These are phyloP conservation scores for Anisognathus igniventris DNA, from an alignment of 2,797 vertebrate genomes.

Conservation along the genomic window DNA sequence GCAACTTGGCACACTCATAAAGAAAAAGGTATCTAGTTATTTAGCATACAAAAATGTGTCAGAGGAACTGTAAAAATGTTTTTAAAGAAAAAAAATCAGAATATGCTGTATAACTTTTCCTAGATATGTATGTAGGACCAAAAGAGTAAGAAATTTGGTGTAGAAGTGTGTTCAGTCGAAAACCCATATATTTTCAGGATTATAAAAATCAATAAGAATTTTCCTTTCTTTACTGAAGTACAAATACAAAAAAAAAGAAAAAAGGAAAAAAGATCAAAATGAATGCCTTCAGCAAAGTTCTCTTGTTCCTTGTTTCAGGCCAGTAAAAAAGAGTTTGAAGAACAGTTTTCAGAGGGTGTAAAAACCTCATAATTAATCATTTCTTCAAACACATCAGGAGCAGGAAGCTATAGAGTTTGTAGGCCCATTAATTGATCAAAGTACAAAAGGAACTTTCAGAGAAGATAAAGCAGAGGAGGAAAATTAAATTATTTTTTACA, in stretches of 20 bases:
- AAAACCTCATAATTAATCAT: slow-evolving; percentile 36
- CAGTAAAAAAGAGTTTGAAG: slow-evolving; percentile 6
- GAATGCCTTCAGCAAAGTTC: background rate
- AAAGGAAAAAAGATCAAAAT: background rate
- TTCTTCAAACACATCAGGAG: slow-evolving; percentile 41
- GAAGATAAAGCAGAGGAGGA: slow-evolving; percentile 23
- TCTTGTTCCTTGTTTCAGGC: background rate
- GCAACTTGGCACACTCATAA: background rate
- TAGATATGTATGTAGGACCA: background rate
- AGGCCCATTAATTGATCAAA: slow-evolving; percentile 46
- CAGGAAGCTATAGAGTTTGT: slow-evolving; percentile 13
- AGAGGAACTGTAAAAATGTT: background rate
- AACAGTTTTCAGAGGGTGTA: background rate
- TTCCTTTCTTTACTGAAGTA: background rate
- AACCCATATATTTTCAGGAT: background rate
- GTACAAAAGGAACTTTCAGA: slow-evolving; percentile 27
- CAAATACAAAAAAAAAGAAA: background rate
- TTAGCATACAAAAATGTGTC: background rate
- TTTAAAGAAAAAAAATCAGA: background rate
- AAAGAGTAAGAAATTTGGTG: background rate
- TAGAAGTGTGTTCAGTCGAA: background rate
- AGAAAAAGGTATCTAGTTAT: background rate
- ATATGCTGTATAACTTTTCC: background rate
- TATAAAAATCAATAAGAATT: background rate
- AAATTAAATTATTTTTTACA: slow-evolving; percentile 8